Evolutionary conservation across 2,797 vertebrate genomes (phyloP), one percentile per base, ranked within the genome.

Genomic region (Galaxias olidus): DNA sequence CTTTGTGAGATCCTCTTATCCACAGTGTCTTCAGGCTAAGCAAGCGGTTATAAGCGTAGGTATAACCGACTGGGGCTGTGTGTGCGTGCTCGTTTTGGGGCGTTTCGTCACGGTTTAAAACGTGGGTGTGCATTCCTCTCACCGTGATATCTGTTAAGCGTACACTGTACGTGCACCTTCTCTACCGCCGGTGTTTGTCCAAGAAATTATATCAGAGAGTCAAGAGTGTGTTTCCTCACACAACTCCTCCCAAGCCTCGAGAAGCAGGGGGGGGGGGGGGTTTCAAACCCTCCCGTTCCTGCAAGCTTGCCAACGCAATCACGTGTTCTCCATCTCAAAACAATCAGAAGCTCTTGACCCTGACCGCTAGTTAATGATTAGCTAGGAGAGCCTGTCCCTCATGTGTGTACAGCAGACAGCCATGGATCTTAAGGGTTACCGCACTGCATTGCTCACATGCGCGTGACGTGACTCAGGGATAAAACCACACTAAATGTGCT

Each of bases 11-110:
- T 47, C n/a, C 41, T 42, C 76, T 77, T 68, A 74, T 73, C 70
- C 67, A 66, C 10, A 53, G 46, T 63, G 44, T 76, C 78, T 58
- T 63, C 58, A 10, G 69, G 77, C 68, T 61, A 41, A 9, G 62
- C 77, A n/a, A n/a, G n/a, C n/a, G n/a, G n/a, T n/a, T n/a, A 74
- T 78, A 56, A 56, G 64, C 61, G 75, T 68, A 66, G 77, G 74
- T 77, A 72, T 51, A 47, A 20, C 15, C 46, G 50, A 42, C 19
- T 69, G n/a, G n/a, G n/a, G 69, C 46, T 64, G 19, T 45, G 50
- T 78, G 60, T 0, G 56, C 69, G 61, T 63, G 51, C n/a, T 63
- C 66, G 11, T 40, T 10, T 51, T 41, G 13, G 40, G 43, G 20
- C 46, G 48, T 58, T 30, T 19, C 15, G 49, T 15, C 15, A 19